Percentiles rank a stretch among this genome's conserved stretches.
Conservation (phyloP, 2,113 vertebrate species). For the Corythoichthys haematopterus region DNA sequence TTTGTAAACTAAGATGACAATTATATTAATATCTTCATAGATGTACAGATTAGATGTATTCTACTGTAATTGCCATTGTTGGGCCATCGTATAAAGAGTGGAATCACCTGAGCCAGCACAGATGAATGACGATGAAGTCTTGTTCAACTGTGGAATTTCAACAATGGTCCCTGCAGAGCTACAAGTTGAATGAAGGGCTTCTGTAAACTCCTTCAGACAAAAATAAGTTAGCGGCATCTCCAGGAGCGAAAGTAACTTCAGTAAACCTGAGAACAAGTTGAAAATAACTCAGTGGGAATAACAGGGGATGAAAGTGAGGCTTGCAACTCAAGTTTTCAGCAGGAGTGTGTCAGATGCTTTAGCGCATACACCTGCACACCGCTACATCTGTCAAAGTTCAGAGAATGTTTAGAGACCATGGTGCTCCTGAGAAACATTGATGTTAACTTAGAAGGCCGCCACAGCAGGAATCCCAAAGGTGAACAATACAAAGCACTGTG, state of each 20-base stretch:
- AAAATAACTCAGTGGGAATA: conserved; percentile 5
- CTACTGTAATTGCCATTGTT: neutral
- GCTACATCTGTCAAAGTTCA: conserved; percentile 2
- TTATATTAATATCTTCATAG: neutral
- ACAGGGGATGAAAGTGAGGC: neutral
- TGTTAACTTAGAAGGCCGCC: neutral
- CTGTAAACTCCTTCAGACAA: neutral
- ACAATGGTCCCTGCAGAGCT: neutral
- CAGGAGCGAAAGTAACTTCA: conserved; percentile 1
- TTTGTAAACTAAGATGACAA: no score
- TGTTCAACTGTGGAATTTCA: neutral
- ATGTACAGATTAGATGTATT: neutral
- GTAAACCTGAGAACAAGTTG: neutral
- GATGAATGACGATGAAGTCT: neutral
- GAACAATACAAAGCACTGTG: neutral
- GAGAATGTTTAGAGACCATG: neutral
- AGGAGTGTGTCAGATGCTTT: neutral
- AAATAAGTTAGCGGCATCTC: neutral
- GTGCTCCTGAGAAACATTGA: neutral
- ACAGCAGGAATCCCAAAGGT: neutral
- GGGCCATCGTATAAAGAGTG: neutral
- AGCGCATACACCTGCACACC: neutral
- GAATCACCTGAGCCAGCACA: neutral
- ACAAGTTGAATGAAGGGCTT: neutral
- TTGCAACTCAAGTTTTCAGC: neutral